These are phyloP conservation scores for Hemiprocne comata DNA, from an alignment of 2,113 vertebrate genomes.

Conservation along the genomic window DNA sequence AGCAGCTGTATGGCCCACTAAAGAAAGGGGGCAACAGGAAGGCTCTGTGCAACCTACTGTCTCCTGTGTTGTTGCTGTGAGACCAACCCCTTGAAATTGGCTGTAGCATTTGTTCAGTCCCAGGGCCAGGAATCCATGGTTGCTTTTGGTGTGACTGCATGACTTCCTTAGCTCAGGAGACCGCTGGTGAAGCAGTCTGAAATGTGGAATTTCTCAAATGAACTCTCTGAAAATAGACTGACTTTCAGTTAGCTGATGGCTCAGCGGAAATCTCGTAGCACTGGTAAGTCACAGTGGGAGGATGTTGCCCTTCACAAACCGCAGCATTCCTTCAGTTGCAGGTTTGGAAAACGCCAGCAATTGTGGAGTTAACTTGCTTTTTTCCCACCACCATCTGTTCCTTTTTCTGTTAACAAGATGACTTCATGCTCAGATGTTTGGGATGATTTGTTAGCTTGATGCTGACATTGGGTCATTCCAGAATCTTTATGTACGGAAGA, in stretches of 20 bases:
- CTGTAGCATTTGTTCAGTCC: background rate
- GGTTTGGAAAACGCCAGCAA: conserved; percentile 44
- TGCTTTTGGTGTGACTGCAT: background rate
- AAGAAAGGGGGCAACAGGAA: background rate
- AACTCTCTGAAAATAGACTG: conserved; percentile 22
- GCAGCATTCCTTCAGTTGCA: conserved; percentile 4
- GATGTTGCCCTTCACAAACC: conserved; percentile 50
- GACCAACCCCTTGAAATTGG: background rate
- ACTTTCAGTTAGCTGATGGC: background rate
- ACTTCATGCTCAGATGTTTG: conserved; percentile 53
- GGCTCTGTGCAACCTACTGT: background rate
- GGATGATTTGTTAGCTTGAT: conserved; percentile 43
- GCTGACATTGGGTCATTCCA: conserved; percentile 1
- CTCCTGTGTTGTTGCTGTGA: background rate
- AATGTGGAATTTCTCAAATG: conserved; percentile 14
- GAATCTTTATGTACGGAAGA: conserved; percentile 21
- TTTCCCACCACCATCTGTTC: conserved; percentile 62
- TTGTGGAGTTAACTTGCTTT: conserved; percentile 55
- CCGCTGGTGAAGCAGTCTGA: conserved; percentile 2
- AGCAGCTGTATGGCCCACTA: background rate
- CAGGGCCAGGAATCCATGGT: background rate
- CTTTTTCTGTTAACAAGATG: conserved; percentile 46
- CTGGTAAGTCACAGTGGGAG: conserved; percentile 40
- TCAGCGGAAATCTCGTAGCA: conserved; percentile 4
- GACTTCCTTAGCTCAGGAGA: background rate